Evolutionary conservation across 2,797 vertebrate species (phyloP), one percentile per base, ranked within the genome.

Genomic region (Pampus argenteus): DNA sequence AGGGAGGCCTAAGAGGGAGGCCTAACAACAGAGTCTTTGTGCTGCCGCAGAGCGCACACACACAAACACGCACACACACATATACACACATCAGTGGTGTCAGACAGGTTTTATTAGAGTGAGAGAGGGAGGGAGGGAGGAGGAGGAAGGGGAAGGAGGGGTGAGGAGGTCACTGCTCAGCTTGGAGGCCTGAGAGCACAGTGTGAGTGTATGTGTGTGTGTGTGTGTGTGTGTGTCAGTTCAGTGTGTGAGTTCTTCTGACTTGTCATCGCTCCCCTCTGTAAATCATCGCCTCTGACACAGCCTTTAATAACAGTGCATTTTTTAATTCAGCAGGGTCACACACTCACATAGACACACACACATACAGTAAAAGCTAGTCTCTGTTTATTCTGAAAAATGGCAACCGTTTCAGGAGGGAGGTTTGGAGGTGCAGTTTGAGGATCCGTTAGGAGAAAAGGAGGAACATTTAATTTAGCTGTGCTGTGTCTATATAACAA

Each of bases 251-350:
- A 92, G 92, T 92, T 94, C 92, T 93, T 90, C 93, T 71, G 88
- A 93, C 91, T 93, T 95, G 94, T 96, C 95, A 95, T 95, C 94
- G 68, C 86, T 87, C 76, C 68, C 86, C 59, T 90, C 92, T 83
- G 89, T 95, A 96, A 96, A 96, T 95, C 95, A 95, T 93, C 87
- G 86, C 88, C 89, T 91, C 86, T 92, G 92, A 94, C 93, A 91
- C 85, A 88, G 92, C 75, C 92, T 95, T 94, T 94, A 95, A 94
- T 94, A 94, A 95, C 92, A 91, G 92, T 85, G 90, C 92, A 91
- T 95, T 94, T 94, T 94, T 94, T 90, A 92, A 94, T 94, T 93
- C 93, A 83, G 72, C 85, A 86, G 89, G 91, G 92, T 92, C 86
- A 86, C 74, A 75, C 83, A 72, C 61, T 58, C 70, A 22, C 63